A percentile compares a stretch with the other conserved stretches of the same genome.
These are phyloP conservation scores for Beroe ovata DNA, from an alignment of 37 sponge, comb jelly and placozoan species.

Conservation along the genomic window DNA sequence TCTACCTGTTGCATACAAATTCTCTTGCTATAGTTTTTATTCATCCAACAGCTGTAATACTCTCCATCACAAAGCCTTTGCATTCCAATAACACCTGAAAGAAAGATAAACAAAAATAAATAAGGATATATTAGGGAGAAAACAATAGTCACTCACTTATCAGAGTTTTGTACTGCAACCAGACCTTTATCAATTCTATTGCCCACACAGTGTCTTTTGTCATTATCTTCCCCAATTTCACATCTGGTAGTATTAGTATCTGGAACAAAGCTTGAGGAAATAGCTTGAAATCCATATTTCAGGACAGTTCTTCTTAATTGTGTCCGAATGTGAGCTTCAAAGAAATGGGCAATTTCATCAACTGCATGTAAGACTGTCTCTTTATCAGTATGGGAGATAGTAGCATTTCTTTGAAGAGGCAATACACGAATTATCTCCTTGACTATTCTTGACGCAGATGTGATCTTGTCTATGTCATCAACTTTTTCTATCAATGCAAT, in stretches of 20 bases:
- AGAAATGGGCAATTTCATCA: background rate
- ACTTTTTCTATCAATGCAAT: background rate
- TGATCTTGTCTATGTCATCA: background rate
- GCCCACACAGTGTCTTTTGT: too few relatives aligned
- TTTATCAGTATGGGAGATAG: constrained; percentile 3
- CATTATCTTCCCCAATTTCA: constrained; percentile 32
- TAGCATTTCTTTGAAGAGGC: background rate
- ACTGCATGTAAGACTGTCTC: constrained; percentile 14
- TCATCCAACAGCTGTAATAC: constrained; percentile 30
- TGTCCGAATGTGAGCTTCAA: background rate
- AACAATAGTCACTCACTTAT: too few relatives aligned
- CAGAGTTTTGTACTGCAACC: too few relatives aligned
- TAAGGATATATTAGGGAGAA: too few relatives aligned
- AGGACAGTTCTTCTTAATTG: background rate
- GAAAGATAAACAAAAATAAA: too few relatives aligned
- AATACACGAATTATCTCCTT: constrained; percentile 8
- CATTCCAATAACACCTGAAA: too few relatives aligned
- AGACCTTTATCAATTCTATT: background rate
- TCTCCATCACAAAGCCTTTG: background rate
- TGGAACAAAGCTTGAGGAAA: constrained; percentile 8
- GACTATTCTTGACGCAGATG: background rate
- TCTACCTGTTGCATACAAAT: constrained; percentile 29
- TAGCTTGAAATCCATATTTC: constrained; percentile 19
- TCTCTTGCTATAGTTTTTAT: background rate
- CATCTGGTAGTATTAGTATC: constrained; percentile 16